Evolutionary conservation across 1,140 invertebrate species (phyloP).

Genomic region (Neomicropteryx cornuta): DNA sequence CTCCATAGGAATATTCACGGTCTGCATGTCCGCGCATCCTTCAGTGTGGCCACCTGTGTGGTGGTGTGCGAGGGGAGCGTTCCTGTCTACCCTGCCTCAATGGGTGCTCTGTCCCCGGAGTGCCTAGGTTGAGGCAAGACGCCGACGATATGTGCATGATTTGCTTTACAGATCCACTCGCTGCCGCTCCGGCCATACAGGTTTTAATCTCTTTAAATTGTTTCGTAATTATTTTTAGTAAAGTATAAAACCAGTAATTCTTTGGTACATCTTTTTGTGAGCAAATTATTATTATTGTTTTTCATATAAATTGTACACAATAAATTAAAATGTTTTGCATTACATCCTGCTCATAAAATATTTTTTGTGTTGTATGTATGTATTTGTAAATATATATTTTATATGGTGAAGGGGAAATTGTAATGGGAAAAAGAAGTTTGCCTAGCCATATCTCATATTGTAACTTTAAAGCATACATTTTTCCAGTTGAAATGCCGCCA

Average conservation of each 20-base stretch:
- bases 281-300: too few species aligned
- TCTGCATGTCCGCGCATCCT: conserved; percentile 76
- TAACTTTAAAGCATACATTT: conserved; percentile 11
- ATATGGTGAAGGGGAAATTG: too few species aligned
- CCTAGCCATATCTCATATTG: not conserved
- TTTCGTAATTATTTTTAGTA: not conserved
- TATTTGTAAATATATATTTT: too few species aligned
- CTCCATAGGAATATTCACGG: too few species aligned
- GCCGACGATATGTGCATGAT: conserved; percentile 99
- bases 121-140: conserved; percentile 71
- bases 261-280: conserved; percentile 3
- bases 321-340: too few species aligned
- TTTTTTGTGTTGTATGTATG: too few species aligned
- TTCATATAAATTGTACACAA: not conserved
- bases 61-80: conserved; percentile 75
- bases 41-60: conserved; percentile 85
- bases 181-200: conserved; percentile 89
- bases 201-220: conserved; percentile 26
- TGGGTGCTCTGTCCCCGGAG: conserved; percentile 51
- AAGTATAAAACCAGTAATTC: not conserved
- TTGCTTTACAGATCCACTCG: conserved; percentile 93
- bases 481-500: conserved; percentile 85
- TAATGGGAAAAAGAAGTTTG: not conserved
- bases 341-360: too few species aligned
- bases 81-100: conserved; percentile 83